Evolutionary conservation across 2,113 vertebrate genomes (phyloP).

Genomic region (Zosterops borbonicus): DNA sequence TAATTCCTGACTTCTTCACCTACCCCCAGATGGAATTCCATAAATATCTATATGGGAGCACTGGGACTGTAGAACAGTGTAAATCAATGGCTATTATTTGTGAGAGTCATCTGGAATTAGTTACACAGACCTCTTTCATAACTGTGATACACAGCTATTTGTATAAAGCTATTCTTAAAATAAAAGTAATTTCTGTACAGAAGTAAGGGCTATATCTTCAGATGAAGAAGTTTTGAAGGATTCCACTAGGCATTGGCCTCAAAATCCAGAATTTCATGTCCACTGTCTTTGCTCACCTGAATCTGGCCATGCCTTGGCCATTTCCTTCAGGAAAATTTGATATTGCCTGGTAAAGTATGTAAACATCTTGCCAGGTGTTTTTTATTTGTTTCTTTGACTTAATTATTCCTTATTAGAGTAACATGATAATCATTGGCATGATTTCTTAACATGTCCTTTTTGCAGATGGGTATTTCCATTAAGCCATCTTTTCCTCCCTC

Average conservation of each 20-base stretch:
- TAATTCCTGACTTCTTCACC: neutral
- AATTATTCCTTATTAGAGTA: neutral
- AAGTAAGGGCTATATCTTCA: neutral
- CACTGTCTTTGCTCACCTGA: neutral
- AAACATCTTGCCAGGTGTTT: neutral
- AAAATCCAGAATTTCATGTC: neutral
- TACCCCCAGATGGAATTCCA: neutral
- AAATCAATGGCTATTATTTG: neutral
- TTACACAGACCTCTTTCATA: neutral
- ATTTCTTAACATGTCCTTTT: neutral
- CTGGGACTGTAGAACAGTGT: neutral
- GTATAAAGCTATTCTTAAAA: neutral
- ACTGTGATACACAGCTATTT: neutral
- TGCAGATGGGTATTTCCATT: neutral
- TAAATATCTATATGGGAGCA: neutral
- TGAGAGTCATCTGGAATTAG: neutral
- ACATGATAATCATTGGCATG: neutral
- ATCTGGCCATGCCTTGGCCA: neutral
- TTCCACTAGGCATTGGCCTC: neutral
- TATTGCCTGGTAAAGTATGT: neutral
- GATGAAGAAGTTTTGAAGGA: neutral
- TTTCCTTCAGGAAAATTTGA: neutral
- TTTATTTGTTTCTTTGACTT: neutral
- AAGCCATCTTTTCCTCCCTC: neutral
- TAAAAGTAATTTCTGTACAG: neutral